These are phyloP conservation scores for Cottus gobio DNA, from an alignment of 2,113 vertebrate species.

Conservation along the genomic window DNA sequence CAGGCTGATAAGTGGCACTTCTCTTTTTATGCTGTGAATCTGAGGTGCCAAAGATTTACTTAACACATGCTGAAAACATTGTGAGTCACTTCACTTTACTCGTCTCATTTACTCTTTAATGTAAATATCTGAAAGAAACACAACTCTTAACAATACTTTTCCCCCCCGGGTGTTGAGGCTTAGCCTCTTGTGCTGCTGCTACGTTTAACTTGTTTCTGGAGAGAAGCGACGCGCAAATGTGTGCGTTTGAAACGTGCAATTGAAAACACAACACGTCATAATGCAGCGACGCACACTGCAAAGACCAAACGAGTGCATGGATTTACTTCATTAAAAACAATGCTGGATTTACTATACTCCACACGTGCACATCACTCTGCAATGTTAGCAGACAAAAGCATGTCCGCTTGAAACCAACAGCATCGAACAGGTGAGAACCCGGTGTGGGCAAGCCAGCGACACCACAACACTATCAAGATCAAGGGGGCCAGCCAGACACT, in stretches of 20 bases:
- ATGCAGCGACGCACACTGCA: not conserved
- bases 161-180: not conserved
- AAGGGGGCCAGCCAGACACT: slow-evolving; percentile 10
- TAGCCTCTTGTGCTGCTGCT: not conserved
- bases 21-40: slow-evolving; percentile 44
- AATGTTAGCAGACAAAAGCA: not conserved
- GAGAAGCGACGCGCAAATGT: not conserved
- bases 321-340: not conserved
- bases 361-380: not conserved
- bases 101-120: not conserved
- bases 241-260: not conserved
- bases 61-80: not conserved
- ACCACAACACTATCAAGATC: slow-evolving; percentile 41
- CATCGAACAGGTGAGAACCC: slow-evolving; percentile 16
- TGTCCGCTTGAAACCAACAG: slow-evolving; percentile 7
- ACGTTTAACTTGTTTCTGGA: not conserved
- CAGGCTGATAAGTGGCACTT: slow-evolving; percentile 33
- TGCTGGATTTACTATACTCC: not conserved
- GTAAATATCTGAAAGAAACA: not conserved
- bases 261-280: not conserved
- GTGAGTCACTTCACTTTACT: not conserved
- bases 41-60: slow-evolving; percentile 42
- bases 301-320: not conserved
- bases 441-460: slow-evolving; percentile 29
- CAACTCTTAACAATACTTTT: not conserved